Percentiles rank a stretch among this genome's conserved stretches.
These are phyloP conservation scores for Tenthredo mesomela DNA, from an alignment of 2,888 invertebrate genomes.

Conservation along the genomic window DNA sequence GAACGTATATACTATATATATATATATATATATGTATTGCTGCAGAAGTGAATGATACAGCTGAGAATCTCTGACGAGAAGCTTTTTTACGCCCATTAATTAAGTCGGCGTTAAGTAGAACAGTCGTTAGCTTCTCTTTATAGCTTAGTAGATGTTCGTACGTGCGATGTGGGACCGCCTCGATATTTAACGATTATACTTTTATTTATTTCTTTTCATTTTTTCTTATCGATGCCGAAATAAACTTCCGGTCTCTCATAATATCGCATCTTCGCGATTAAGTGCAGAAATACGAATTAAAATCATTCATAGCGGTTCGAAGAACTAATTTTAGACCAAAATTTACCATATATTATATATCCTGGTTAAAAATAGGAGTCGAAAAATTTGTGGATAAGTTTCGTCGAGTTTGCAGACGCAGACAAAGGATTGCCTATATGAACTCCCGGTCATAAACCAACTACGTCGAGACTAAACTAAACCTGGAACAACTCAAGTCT, in stretches of 20 bases:
- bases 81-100: slow-evolving; percentile 51
- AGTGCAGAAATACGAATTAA: not conserved
- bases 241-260: not conserved
- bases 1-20: not conserved
- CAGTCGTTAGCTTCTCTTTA: slow-evolving; percentile 51
- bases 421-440: slow-evolving; percentile 39
- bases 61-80: slow-evolving; percentile 45
- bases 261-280: not conserved
- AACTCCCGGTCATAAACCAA: slow-evolving; percentile 33
- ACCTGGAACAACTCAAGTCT: slow-evolving; percentile 13
- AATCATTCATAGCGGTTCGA: too few relatives aligned
- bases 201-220: not conserved
- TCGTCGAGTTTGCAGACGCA: not conserved
- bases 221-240: not conserved
- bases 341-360: not conserved
- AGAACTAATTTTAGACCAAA: not conserved
- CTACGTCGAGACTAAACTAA: slow-evolving; percentile 14
- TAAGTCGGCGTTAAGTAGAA: slow-evolving; percentile 53
- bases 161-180: slow-evolving; percentile 26
- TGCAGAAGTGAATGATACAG: not conserved
- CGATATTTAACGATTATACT: not conserved
- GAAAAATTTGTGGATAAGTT: not conserved
- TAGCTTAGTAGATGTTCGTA: slow-evolving; percentile 12
- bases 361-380: not conserved
- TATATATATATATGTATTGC: not conserved